A percentile compares a stretch with the other conserved stretches of the same genome.
Conservation (phyloP, 1,140 invertebrate species). For the fruit fly (Drosophila melanogaster) region Release_6_plus_ISO1_MT NT_033779.5:13065501-13066000, state of each 20-base stretch:
- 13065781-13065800: constrained; percentile 4
- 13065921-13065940: constrained; percentile 69
- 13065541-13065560: no score
- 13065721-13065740: no score
- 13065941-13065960: constrained; percentile 18
- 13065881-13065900: constrained; percentile 56
- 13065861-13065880: constrained; percentile 59
- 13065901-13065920: constrained; percentile 80
- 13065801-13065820: neutral
- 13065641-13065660: no score
- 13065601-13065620: no score
- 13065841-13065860: constrained; percentile 58
- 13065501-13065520: no score
- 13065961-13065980: neutral
- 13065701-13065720: no score
- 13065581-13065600: no score
- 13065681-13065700: no score
- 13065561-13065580: no score
- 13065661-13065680: no score
- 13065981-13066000: constrained; percentile 46
- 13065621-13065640: no score
- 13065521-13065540: no score
- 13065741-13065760: neutral
- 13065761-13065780: neutral
- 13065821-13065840: neutral